Conservation (phyloP, 2,888 invertebrate genomes). For the Polyploca ridens region DNA sequence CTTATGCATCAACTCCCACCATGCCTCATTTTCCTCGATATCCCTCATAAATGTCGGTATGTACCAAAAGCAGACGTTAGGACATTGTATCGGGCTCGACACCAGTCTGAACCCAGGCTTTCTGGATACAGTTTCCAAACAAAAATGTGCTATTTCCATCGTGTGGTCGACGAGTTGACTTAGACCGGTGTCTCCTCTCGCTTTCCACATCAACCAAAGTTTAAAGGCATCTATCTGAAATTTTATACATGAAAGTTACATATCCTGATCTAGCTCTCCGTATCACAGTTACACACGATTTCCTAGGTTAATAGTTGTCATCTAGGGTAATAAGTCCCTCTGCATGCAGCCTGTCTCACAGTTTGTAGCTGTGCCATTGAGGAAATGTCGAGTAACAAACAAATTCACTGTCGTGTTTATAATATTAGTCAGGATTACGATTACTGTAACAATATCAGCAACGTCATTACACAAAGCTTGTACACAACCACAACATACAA, state of each 20-base stretch:
- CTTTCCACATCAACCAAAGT: conserved; percentile 96
- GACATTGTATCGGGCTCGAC: conserved; percentile 85
- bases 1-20: conserved; percentile 83
- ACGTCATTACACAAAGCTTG: too few species aligned
- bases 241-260: background rate
- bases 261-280: too few species aligned
- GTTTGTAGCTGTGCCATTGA: too few species aligned
- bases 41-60: conserved; percentile 85
- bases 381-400: too few species aligned
- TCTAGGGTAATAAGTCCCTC: too few species aligned
- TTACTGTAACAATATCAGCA: too few species aligned
- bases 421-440: too few species aligned
- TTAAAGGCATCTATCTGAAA: conserved; percentile 93
- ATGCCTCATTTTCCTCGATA: conserved; percentile 63
- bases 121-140: conserved; percentile 76
- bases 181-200: conserved; percentile 87
- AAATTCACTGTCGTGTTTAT: too few species aligned
- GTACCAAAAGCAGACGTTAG: conserved; percentile 97
- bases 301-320: too few species aligned
- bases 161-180: conserved; percentile 86
- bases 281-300: too few species aligned
- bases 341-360: too few species aligned
- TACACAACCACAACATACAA: too few species aligned
- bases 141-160: conserved; percentile 85
- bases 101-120: conserved; percentile 87